Evolutionary conservation across 2,888 invertebrate genomes (phyloP), one percentile per base, ranked within the genome.

Genomic region (Acanthosepion pharaonis): DNA sequence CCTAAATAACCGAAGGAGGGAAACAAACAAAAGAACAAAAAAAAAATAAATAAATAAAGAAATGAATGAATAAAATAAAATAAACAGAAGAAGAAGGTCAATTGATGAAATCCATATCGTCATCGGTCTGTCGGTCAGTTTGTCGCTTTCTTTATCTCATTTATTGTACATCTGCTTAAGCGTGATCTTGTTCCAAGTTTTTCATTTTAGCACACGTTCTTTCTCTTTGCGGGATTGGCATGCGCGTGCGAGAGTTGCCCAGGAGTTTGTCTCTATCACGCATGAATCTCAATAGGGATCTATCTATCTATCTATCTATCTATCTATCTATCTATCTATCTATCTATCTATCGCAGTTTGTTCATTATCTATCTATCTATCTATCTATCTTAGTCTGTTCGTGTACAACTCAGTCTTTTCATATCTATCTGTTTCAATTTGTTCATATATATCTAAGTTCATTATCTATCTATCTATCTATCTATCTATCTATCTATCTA

Each of bases 91-190:
- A 8, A 2, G 64, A 18, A 8, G 78, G 78, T n/a, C n/a, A 78
- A n/a, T 78, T 78, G 78, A n/a, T n/a, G 78, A n/a, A 78, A 78
- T 78, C n/a, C n/a, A 78, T 78, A 78, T n/a, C 78, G n/a, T 78
- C 8, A 78, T 78, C n/a, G 28, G 6, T 28, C 8, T 78, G n/a
- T n/a, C 78, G 8, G 9, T 28, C 28, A 8, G 28, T 28, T 18
- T 15, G 28, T 28, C 1, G 0, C 28, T 64, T 15, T 78, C n/a
- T 78, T 78, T 28, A 8, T 8, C 28, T 78, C 20, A 55, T 59
- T 59, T 59, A 3, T 59, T 59, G 5, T 59, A 59, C 59, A 20
- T 23, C 23, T 59, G 28, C 78, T 78, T 78, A 9, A n/a, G 9
- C 28, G 0, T n/a, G 11, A n/a, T 18, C n/a, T 78, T 28, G 15